Base-by-base conservation (phyloP, 2,113 vertebrate genomes). In the Xiphophorus couchianus region DNA sequence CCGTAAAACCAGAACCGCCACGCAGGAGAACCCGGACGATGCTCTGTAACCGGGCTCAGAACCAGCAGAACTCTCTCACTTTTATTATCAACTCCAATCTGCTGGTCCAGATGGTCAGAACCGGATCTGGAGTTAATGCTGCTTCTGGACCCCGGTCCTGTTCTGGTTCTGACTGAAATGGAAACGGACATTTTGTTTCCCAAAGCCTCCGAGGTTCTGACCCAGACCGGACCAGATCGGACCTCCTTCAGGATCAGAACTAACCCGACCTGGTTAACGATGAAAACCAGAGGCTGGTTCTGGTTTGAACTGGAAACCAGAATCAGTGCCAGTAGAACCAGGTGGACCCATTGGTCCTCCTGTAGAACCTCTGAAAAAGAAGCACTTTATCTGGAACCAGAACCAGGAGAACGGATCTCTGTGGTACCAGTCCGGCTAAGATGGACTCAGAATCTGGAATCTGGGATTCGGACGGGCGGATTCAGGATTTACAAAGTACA, bases 11-110 rank as follows among this genome's bases (percentile, higher is more conserved):
- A 39, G 87, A 3, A 65, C 90, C 0, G 78, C 90, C 0, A 25
- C 66, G 64, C 82, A 83, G 54, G 94, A 93, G 27, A 86, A 82
- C 73, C 77, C 81, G 0, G 92, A 94, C 0, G 92, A 94, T 0
- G 86, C 83, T 37, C 90, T 91, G 51, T 92, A 85, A 91, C 48
- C 25, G 17, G 33, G 42, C 15, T 29, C 15, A 37, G 29, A 65
- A 35, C 33, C 30, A 30, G 39, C 58, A 19, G 69, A 60, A 61
- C 69, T 1, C 27, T 17, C 22, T 37, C 2, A 25, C 22, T 35
- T 48, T 48, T 48, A 48, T 17, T 19, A 17, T 19, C 4, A 66
- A 1, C 29, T 63, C 5, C 5, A 1, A 7, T 22, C 62, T 35
- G 35, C 6, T 12, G 5, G 4, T 44, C 12, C 29, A 31, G 62